Evolutionary conservation across 2,797 vertebrate species (phyloP).

Genomic region (Carcharodon carcharias): DNA sequence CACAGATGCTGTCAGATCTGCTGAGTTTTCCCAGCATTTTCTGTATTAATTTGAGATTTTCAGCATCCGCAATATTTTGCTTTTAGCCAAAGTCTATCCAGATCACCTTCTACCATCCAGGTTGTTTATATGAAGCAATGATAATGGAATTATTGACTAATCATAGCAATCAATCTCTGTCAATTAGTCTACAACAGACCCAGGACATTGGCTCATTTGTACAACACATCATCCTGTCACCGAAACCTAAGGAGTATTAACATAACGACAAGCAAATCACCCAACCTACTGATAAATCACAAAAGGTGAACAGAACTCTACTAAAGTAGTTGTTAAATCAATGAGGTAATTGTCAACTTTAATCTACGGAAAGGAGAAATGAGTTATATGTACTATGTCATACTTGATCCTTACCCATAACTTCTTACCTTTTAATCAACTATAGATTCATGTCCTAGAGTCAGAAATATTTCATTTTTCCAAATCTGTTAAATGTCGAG

Average conservation of each 20-base stretch:
- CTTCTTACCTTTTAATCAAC: too few species aligned
- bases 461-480: too few species aligned
- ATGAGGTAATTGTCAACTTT: background rate
- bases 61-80: too few species aligned
- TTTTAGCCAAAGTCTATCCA: too few species aligned
- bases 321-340: background rate
- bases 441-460: too few species aligned
- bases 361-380: background rate
- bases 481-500: background rate
- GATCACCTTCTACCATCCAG: background rate
- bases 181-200: background rate
- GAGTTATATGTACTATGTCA: background rate
- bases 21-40: too few species aligned
- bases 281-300: background rate
- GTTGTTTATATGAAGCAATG: background rate
- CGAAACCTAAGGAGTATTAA: background rate
- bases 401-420: too few species aligned
- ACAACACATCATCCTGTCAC: background rate
- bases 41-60: too few species aligned
- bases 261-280: background rate
- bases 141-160: background rate
- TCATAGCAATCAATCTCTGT: background rate
- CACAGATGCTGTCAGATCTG: too few species aligned
- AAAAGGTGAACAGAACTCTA: background rate
- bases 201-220: background rate